Evolutionary conservation across 2,888 invertebrate species (phyloP).

Genomic region (Caprella mutica): DNA sequence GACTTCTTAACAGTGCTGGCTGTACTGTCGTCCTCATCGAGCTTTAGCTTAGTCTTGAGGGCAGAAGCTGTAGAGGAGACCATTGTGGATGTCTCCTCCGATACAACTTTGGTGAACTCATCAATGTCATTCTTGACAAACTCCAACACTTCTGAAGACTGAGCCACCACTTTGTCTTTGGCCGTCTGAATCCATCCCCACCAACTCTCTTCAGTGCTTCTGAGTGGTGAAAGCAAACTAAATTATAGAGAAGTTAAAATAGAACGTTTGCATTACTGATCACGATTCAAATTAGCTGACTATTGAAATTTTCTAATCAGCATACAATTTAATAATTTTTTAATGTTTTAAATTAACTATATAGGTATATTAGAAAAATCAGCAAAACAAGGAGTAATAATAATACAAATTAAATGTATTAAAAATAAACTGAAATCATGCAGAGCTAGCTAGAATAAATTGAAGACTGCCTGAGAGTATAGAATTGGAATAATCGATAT

Average conservation of each 20-base stretch:
- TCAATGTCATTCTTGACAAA: conserved; percentile 65
- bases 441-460: too few species aligned
- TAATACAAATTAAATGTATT: background rate
- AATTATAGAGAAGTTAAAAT: too few species aligned
- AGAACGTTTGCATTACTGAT: too few species aligned
- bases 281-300: too few species aligned
- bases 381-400: background rate
- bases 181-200: conserved; percentile 51
- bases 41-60: conserved; percentile 58
- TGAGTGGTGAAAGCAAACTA: too few species aligned
- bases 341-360: too few species aligned
- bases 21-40: conserved; percentile 59
- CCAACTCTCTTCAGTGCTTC: conserved; percentile 40
- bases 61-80: conserved; percentile 53
- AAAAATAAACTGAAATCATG: background rate
- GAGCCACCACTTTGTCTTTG: conserved; percentile 42
- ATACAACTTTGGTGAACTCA: conserved; percentile 59
- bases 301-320: too few species aligned
- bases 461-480: too few species aligned
- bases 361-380: too few species aligned
- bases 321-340: too few species aligned
- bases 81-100: conserved; percentile 57
- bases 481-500: too few species aligned
- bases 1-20: conserved; percentile 60
- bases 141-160: conserved; percentile 62